These are phyloP conservation scores for Mizuhopecten yessoensis DNA, from an alignment of 1,140 invertebrate genomes.

Conservation along the genomic window DNA sequence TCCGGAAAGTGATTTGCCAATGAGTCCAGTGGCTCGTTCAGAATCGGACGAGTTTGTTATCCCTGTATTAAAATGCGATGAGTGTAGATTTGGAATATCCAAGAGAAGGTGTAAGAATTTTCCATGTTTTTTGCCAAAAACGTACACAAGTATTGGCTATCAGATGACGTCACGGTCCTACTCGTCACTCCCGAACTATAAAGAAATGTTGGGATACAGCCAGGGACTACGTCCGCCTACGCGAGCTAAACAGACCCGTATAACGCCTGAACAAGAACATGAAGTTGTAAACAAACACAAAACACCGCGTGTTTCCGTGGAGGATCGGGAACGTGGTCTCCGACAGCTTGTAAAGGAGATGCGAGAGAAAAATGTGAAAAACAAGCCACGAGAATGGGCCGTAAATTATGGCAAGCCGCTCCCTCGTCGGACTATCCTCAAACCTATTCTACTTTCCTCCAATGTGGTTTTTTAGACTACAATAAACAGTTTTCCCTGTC, in stretches of 20 bases:
- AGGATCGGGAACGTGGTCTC: constrained; percentile 49
- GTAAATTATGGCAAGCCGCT: constrained; percentile 47
- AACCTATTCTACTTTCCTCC: constrained; percentile 8
- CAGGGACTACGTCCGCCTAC: constrained; percentile 41
- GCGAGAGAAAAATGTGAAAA: constrained; percentile 45
- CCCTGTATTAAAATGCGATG: not conserved
- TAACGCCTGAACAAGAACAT: not conserved
- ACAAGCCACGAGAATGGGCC: constrained; percentile 51
- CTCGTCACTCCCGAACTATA: constrained; percentile 44
- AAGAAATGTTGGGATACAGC: constrained; percentile 32
- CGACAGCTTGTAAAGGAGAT: constrained; percentile 44
- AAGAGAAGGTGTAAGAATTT: constrained; percentile 45
- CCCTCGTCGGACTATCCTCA: constrained; percentile 45
- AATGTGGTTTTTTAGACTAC: not conserved
- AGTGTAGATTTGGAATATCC: constrained; percentile 41
- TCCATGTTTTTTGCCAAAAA: constrained; percentile 47
- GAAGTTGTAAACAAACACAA: not conserved
- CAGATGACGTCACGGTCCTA: not conserved
- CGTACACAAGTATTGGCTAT: constrained; percentile 41
- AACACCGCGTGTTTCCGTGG: not conserved
- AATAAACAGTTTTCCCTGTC: too few relatives aligned
- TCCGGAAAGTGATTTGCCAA: not conserved
- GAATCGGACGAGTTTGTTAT: not conserved
- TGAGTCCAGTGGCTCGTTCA: not conserved
- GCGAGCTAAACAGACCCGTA: not conserved